Evolutionary conservation across 2,888 invertebrate species (phyloP), one percentile per base, ranked within the genome.

Genomic region (Acrocera orbiculus): DNA sequence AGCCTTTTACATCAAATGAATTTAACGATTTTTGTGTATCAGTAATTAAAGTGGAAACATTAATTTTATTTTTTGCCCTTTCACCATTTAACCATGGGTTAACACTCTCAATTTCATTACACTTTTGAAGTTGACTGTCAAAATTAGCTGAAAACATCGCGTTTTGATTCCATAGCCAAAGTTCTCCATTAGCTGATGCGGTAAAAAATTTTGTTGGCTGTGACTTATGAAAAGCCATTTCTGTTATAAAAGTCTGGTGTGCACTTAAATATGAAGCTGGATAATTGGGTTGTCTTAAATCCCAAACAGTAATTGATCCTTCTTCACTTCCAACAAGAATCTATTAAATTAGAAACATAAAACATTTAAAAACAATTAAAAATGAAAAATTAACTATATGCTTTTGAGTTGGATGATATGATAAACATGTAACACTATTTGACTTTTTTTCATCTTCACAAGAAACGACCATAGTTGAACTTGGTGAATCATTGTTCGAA

Each of bases 131-230:
- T 2, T 27, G 36, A 4, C 35, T 32, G 9, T 38, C 24, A 7
- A 30, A 24, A 15, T 31, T 40, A 1, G 43, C 23, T 5, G 42
- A 20, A 15, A n/a, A 33, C 19, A 67, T 57, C 0, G 55, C 50
- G 40, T 72, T 70, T 48, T 75, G 73, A 40, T 80, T 76, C 90
- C 90, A 92, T 50, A 87, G 82, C 83, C 87, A 89, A 4, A 90
- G 59, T 53, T 86, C 81, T 0, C 90, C 90, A 29, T 76, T 73
- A 32, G 56, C 66, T 0, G 89, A 82, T 49, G 81, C 76, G 1
- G 82, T 80, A 42, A 86, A 77, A 2, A 92, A 52, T 56, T 85
- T 85, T 35, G 83, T 76, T 0, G 89, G 86, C 47, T 81, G 72
- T 37, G 78, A 74, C 1, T 77, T 81, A 59, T 92, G 89, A 50